Evolutionary conservation across 2,888 invertebrate genomes (phyloP).

Genomic region (Tetrapedia diversipes): DNA sequence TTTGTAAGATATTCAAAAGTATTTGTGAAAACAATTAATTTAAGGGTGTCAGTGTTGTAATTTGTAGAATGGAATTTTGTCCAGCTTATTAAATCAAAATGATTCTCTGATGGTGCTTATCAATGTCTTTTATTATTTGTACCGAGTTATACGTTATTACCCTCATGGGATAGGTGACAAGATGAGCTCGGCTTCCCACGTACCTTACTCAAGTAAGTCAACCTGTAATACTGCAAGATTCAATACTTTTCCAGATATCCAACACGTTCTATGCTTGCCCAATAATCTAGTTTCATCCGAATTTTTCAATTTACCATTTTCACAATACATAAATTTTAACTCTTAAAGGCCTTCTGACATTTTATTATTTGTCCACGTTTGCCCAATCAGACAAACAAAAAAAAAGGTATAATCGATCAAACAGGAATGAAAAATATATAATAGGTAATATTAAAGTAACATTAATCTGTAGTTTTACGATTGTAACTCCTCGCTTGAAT

Average conservation of each 20-base stretch:
- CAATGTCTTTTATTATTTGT: constrained; percentile 39
- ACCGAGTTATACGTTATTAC: constrained; percentile 36
- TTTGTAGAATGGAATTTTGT: background rate
- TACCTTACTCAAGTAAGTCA: constrained; percentile 42
- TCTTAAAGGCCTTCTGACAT: too few relatives aligned
- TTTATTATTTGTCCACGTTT: too few relatives aligned
- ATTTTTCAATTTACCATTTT: constrained; percentile 13
- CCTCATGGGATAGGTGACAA: constrained; percentile 31
- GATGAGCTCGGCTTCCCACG: constrained; percentile 47
- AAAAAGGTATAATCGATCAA: too few relatives aligned
- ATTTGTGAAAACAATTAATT: too few relatives aligned
- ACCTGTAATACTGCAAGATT: constrained; percentile 19
- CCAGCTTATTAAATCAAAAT: constrained; percentile 20
- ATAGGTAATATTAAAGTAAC: too few relatives aligned
- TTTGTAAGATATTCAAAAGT: too few relatives aligned
- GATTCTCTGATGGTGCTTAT: constrained; percentile 13
- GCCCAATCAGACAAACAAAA: too few relatives aligned
- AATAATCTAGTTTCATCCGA: constrained; percentile 12
- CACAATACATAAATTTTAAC: too few relatives aligned
- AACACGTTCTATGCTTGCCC: background rate
- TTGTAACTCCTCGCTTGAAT: too few relatives aligned
- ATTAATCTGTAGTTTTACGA: too few relatives aligned
- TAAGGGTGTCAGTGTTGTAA: too few relatives aligned
- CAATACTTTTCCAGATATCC: constrained; percentile 32
- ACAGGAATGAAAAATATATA: too few relatives aligned